phyloP scores from a whole-genome alignment of 1,140 invertebrate genomes.

The Tribolium castaneum region DNA sequence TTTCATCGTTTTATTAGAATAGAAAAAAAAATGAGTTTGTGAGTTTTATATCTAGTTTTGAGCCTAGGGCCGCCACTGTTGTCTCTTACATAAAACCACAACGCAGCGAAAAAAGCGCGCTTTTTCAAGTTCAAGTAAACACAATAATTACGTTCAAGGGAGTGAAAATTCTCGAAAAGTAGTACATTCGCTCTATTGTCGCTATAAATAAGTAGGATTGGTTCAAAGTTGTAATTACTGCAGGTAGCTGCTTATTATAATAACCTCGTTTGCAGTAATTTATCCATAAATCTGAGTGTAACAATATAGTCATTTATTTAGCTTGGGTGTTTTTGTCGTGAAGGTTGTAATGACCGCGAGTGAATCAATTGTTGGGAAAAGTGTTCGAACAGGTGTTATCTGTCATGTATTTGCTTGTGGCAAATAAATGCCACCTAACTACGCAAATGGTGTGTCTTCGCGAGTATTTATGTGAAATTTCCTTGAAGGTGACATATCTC shows the following conservation, averaged over 20 bases:
- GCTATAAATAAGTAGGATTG: neutral
- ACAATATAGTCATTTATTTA: too few relatives aligned
- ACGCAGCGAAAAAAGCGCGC: neutral
- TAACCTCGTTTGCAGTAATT: neutral
- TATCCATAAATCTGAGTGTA: neutral
- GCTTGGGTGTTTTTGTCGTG: too few relatives aligned
- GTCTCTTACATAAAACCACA: neutral
- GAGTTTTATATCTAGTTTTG: too few relatives aligned
- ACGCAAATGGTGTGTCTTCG: neutral
- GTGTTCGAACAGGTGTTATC: neutral
- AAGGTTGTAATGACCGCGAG: neutral
- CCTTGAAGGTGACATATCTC: neutral
- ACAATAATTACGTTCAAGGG: neutral
- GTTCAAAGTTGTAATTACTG: neutral
- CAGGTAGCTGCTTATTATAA: neutral
- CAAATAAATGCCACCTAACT: conserved; percentile 2
- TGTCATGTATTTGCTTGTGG: neutral
- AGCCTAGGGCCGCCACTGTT: neutral
- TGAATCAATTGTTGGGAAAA: neutral
- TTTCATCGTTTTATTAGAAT: too few relatives aligned
- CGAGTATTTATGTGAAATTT: neutral
- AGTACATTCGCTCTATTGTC: neutral
- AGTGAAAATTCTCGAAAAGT: neutral
- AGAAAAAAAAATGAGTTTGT: too few relatives aligned
- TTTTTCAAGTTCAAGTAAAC: neutral